A percentile compares a stretch with the other conserved stretches of the same genome.
These are phyloP conservation scores for Argyra leucocephala DNA, from an alignment of 2,888 invertebrate genomes.

Conservation along the genomic window DNA sequence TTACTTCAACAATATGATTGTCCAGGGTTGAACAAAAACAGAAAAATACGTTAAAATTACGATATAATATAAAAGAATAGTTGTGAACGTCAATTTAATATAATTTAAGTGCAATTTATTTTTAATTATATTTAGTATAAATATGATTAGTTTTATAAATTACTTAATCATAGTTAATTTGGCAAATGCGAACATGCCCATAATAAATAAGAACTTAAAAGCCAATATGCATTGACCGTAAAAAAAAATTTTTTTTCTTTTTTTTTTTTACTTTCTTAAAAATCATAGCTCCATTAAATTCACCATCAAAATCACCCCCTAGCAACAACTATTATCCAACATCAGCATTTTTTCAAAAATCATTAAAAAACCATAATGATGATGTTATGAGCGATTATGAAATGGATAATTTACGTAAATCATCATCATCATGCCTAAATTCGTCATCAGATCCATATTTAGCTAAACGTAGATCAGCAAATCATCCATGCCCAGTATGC, in stretches of 20 bases:
- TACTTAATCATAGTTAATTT: too few species aligned
- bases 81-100: too few species aligned
- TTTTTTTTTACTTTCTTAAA: slow-evolving; percentile 22
- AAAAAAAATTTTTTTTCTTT: slow-evolving; percentile 17
- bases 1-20: too few species aligned
- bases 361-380: slow-evolving; percentile 12
- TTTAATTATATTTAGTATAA: too few species aligned
- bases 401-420: neutral
- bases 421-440: slow-evolving; percentile 18
- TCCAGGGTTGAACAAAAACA: too few species aligned
- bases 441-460: slow-evolving; percentile 63
- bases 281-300: slow-evolving; percentile 19
- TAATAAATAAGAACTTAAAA: too few species aligned
- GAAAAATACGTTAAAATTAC: too few species aligned
- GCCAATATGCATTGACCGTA: too few species aligned
- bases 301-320: slow-evolving; percentile 18
- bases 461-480: slow-evolving; percentile 88
- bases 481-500: slow-evolving; percentile 90
- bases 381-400: slow-evolving; percentile 3
- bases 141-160: slow-evolving; percentile 11
- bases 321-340: slow-evolving; percentile 12
- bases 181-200: slow-evolving; percentile 18
- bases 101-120: too few species aligned
- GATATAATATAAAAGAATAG: too few species aligned
- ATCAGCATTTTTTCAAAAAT: slow-evolving; percentile 24